Evolutionary conservation across 2,888 invertebrate genomes (phyloP).

Genomic region (Monoplex corrugatus): DNA sequence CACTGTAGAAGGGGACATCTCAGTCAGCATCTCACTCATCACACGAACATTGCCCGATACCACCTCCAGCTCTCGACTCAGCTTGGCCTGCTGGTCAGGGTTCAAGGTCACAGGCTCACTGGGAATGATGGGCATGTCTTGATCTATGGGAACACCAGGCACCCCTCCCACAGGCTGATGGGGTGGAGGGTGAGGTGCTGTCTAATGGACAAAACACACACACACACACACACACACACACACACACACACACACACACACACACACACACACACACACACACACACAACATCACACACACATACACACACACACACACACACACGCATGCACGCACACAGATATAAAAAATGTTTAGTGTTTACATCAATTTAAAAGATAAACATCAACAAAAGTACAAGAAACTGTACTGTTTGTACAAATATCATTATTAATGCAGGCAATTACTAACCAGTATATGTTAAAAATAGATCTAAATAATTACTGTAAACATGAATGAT

Average conservation of each 20-base stretch:
- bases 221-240: no score
- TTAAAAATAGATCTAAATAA: no score
- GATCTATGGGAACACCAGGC: slow-evolving; percentile 39
- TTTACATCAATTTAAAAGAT: not conserved
- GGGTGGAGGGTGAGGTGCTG: slow-evolving; percentile 44
- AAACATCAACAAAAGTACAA: not conserved
- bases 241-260: no score
- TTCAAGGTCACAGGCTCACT: slow-evolving; percentile 82
- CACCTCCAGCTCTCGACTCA: slow-evolving; percentile 94
- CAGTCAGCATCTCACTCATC: slow-evolving; percentile 96
- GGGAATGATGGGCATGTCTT: slow-evolving; percentile 48
- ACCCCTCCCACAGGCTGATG: slow-evolving; percentile 52
- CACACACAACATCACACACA: no score
- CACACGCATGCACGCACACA: not conserved
- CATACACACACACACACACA: not conserved
- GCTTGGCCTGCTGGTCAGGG: slow-evolving; percentile 93
- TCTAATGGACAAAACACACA: slow-evolving; percentile 30
- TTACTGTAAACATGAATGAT: no score
- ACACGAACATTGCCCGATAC: slow-evolving; percentile 97
- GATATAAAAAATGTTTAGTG: not conserved
- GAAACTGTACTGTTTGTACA: no score
- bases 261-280: no score
- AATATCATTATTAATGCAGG: no score
- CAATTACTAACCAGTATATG: not conserved
- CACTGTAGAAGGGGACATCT: slow-evolving; percentile 92